Evolutionary conservation across 2,888 invertebrate genomes (phyloP), one percentile per base, ranked within the genome.

Genomic region (Hydropsyche betteni): DNA sequence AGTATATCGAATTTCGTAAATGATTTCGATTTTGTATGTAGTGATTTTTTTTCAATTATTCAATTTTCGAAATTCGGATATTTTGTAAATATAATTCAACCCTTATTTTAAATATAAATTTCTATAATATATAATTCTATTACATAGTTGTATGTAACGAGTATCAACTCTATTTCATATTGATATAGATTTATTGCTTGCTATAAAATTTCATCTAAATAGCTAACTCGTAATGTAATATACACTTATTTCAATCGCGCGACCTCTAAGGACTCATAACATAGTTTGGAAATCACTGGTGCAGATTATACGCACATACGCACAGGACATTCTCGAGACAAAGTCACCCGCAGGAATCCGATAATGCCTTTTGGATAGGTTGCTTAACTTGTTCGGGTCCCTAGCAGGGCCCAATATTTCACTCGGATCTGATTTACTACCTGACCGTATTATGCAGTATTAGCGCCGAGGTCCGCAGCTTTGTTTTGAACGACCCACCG

Each of bases 331-430:
- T 14, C 24, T 58, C 16, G 38, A 44, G 38, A 44, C 69, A 69
- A 84, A 84, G 77, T 83, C 83, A 83, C 85, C 82, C 85, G 84
- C 82, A 82, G 84, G 85, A 87, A 87, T 87, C 87, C 87, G 87
- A 85, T 88, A 87, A 87, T 86, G 82, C 87, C 86, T 83, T 77
- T 85, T 86, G 68, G 76, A 74, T 76, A 74, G 70, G 74, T 77
- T 74, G 74, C 70, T 75, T 61, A 71, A 53, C 38, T 68, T 68
- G 64, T 52, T 12, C 53, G 55, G 72, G 52, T 33, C 51, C 53
- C 76, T 24, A 61, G 74, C 58, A 36, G 76, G 70, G 70, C 70
- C 76, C 70, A 78, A 78, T 78, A 76, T 77, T 79, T 79, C 79
- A 79, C 76, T 76, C 36, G 75, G 61, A 72, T 68, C 72, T 79